Base-by-base conservation (phyloP, 2,113 vertebrate genomes). In the Todiramphus chloris region DNA sequence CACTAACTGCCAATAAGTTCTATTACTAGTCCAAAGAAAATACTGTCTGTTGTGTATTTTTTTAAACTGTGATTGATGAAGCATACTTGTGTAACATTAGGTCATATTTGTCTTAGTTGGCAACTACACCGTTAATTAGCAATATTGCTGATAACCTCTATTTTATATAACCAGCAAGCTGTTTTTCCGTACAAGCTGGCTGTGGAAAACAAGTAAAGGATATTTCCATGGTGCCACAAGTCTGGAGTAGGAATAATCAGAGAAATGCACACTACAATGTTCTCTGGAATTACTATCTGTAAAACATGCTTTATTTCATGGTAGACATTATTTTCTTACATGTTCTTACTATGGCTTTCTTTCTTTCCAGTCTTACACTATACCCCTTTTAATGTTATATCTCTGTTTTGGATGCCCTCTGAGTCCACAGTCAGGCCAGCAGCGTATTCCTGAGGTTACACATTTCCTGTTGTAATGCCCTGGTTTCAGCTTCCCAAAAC, bases 71-170 rank as follows among this genome's bases (percentile, higher is more conserved):
- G 96, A 98, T 95, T 97, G 93, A 96, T 97, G 97, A 94, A 96
- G 92, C 83, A 58, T 96, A 96, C 93, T 92, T 96, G 86, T 94
- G 93, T 83, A 97, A 94, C 89, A 81, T 97, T 97, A 97, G 94
- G 88, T 97, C 96, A 98, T 96, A 91, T 92, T 96, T 97, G 91
- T 97, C 67, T 95, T 96, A 80, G 90, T 95, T 98, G 98, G 98
- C 97, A 98, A 44, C 92, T 91, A 95, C 62, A 98, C 96, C 74
- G 31, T 96, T 94, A 98, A 97, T 98, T 98, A 97, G 83, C 84
- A 96, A 95, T 97, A 97, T 83, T 97, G 93, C 92, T 96, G 97
- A 98, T 97, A 97, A 96, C 96, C 80, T 97, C 93, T 94, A 95
- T 96, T 98, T 98, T 98, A 82, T 94, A 90, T 70, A 97, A 85